These are phyloP conservation scores for Enoplosus armatus DNA, from an alignment of 2,797 vertebrate genomes.

Conservation along the genomic window DNA sequence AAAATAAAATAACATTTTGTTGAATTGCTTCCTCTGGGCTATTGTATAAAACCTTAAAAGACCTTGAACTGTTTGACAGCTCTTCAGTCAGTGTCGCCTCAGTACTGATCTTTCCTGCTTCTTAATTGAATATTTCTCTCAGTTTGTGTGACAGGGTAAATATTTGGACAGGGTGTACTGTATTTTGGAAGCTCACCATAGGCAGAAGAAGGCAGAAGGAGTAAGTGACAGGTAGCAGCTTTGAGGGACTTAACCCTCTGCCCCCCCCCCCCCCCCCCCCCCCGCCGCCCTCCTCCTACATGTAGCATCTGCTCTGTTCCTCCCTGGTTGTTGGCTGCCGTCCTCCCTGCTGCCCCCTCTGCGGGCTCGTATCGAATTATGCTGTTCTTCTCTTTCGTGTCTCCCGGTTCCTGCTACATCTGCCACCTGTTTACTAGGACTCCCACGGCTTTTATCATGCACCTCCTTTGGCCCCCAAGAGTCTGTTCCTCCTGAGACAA, in stretches of 20 bases:
- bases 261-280: slow-evolving; percentile 37
- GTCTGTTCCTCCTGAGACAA: slow-evolving; percentile 45
- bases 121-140: slow-evolving; percentile 20
- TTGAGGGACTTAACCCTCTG: slow-evolving; percentile 16
- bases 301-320: slow-evolving; percentile 76
- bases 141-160: slow-evolving; percentile 54
- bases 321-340: slow-evolving; percentile 70
- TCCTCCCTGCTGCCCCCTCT: slow-evolving; percentile 65
- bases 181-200: slow-evolving; percentile 32
- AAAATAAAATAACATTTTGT: slow-evolving; percentile 15
- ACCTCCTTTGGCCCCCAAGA: slow-evolving; percentile 44
- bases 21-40: neutral
- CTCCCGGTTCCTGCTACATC: slow-evolving; percentile 67
- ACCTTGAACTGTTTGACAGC: neutral
- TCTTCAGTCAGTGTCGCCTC: neutral
- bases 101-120: slow-evolving; percentile 11
- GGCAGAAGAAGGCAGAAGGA: slow-evolving; percentile 34
- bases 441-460: slow-evolving; percentile 74
- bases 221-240: slow-evolving; percentile 64
- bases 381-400: slow-evolving; percentile 81
- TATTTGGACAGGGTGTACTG: slow-evolving; percentile 55
- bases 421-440: slow-evolving; percentile 84
- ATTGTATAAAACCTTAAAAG: neutral
- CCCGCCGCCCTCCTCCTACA: slow-evolving; percentile 50
- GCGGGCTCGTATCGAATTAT: slow-evolving; percentile 84